phyloP scores from a whole-genome alignment of 1,140 invertebrate genomes.

The Drosophila repleta region DNA sequence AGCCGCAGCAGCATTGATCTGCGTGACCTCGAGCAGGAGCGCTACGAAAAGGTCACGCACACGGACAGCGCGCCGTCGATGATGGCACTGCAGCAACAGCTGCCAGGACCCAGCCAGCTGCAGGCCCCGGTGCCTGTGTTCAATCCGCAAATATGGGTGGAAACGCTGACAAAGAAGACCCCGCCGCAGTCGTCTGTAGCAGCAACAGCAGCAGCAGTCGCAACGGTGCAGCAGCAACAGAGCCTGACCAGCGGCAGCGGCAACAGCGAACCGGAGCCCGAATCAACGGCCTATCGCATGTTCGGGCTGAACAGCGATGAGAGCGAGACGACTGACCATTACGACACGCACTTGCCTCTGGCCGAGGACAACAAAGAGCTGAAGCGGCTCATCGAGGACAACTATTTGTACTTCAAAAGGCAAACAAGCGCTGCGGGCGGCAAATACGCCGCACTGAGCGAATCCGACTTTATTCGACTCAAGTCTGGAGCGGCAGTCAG shows the following conservation, averaged over 20 bases:
- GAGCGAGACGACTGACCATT: slow-evolving; percentile 76
- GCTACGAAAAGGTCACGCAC: slow-evolving; percentile 82
- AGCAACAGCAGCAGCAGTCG: not conserved
- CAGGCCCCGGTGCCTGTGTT: slow-evolving; percentile 65
- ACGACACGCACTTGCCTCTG: slow-evolving; percentile 72
- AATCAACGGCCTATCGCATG: slow-evolving; percentile 65
- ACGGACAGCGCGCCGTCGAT: slow-evolving; percentile 83
- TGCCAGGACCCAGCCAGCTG: slow-evolving; percentile 43
- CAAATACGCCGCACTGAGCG: slow-evolving; percentile 74
- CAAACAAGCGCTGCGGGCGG: slow-evolving; percentile 56
- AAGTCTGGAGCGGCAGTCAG: slow-evolving; percentile 56
- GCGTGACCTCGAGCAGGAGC: slow-evolving; percentile 82
- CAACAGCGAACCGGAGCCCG: slow-evolving; percentile 62
- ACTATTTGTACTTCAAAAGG: slow-evolving; percentile 80
- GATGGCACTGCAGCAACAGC: slow-evolving; percentile 77
- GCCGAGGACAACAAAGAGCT: slow-evolving; percentile 83
- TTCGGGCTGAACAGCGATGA: slow-evolving; percentile 77
- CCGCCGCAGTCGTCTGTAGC: slow-evolving; percentile 9
- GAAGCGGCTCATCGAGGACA: slow-evolving; percentile 83
- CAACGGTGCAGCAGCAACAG: slow-evolving; percentile 49
- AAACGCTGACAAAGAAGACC: slow-evolving; percentile 37
- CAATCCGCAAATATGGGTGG: slow-evolving; percentile 69
- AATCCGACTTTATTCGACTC: slow-evolving; percentile 79
- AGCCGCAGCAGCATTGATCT: slow-evolving; percentile 83
- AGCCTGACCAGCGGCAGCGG: slow-evolving; percentile 70